Evolutionary conservation across 2,113 vertebrate genomes (phyloP), one percentile per base, ranked within the genome.

Genomic region (Equus przewalskii): DNA sequence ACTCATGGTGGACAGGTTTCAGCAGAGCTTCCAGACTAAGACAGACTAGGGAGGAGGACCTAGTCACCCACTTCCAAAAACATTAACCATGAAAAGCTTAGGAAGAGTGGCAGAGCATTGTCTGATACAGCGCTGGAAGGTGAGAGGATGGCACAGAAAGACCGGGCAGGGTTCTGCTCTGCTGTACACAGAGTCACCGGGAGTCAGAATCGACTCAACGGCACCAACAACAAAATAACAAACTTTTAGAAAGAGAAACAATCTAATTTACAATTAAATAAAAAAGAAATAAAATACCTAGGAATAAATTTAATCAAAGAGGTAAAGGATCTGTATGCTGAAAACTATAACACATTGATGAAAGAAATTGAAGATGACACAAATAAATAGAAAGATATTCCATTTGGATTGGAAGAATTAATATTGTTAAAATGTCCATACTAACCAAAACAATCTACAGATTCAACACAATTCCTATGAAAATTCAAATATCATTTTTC

Each of bases 261-360:
- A 64, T n/a, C 7, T 0, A 41, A 76, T 44, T 82, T 75, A 84
- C 6, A 88, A 41, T 58, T 33, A 11, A n/a, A 85, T 11, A 13
- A 76, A 93, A 89, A 33, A 86, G 14, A 85, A 85, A 64, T 76
- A 93, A 58, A 76, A 62, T 73, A 49, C 46, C n/a, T 90, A 79
- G 12, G 75, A 79, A 79, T 1, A 30, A 41, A 41, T 54, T 67
- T 54, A 90, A 79, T 46, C 16, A 89, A 89, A 6, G n/a, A 80
- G 21, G 5, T 58, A 22, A 58, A 80, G 58, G 51, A 81, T 4
- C 36, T 16, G 14, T 36, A 36, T 58, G 36, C 56, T 41, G 56
- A 60, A 41, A 81, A 26, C 24, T 41, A 3, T 62, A 67, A 90
- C 33, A 67, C 24, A 54, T 19, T 90, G 22, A 90, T 41, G n/a